Conservation (phyloP, 2,888 invertebrate species). For the Yponomeuta evonymella region DNA sequence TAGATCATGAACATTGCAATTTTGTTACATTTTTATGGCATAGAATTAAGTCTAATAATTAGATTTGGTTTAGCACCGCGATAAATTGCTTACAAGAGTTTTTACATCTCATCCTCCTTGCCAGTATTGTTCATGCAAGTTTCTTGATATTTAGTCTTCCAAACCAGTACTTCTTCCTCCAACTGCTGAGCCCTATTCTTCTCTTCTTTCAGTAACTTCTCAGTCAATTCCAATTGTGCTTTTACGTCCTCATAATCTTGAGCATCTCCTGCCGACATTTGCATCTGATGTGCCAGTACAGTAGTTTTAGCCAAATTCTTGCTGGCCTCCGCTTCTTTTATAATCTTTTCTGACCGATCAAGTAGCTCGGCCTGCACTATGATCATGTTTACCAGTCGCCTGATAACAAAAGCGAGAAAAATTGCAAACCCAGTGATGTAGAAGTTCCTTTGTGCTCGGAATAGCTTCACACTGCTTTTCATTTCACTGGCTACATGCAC, state of each 20-base stretch:
- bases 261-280: constrained; percentile 29
- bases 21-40: neutral
- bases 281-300: constrained; percentile 37
- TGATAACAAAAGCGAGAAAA: constrained; percentile 81
- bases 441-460: constrained; percentile 86
- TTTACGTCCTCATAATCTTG: constrained; percentile 33
- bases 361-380: constrained; percentile 78
- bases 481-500: constrained; percentile 77
- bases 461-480: constrained; percentile 82
- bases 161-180: constrained; percentile 42
- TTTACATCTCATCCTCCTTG: constrained; percentile 32
- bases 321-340: constrained; percentile 82
- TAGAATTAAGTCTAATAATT: neutral
- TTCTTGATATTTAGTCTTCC: constrained; percentile 49
- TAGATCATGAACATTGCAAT: neutral
- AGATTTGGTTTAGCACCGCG: neutral
- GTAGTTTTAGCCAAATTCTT: constrained; percentile 56
- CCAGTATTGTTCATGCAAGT: constrained; percentile 20
- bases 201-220: constrained; percentile 39
- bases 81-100: neutral
- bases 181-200: constrained; percentile 34
- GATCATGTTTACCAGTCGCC: constrained; percentile 79
- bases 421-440: constrained; percentile 87
- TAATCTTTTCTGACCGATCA: constrained; percentile 79
- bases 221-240: constrained; percentile 34